These are phyloP conservation scores for Biston stratarius DNA, from an alignment of 2,888 invertebrate genomes.

Conservation along the genomic window DNA sequence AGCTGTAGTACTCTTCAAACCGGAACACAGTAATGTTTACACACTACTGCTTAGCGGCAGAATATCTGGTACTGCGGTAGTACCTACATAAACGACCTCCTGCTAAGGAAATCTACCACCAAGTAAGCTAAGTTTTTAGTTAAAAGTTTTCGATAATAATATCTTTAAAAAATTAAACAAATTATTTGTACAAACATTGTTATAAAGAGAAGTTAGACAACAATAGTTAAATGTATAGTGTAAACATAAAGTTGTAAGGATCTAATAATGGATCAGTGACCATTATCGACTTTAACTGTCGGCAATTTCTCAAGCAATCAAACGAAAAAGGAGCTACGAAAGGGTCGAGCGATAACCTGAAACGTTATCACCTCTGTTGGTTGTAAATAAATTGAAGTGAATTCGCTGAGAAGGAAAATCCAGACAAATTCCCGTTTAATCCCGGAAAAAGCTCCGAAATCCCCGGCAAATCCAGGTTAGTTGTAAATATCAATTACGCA, in stretches of 20 bases:
- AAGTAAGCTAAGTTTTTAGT: too few species aligned
- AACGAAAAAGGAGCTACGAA: slow-evolving; percentile 32
- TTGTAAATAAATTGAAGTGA: slow-evolving; percentile 80
- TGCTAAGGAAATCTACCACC: too few species aligned
- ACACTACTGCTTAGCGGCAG: too few species aligned
- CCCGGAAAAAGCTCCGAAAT: slow-evolving; percentile 68
- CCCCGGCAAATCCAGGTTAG: slow-evolving; percentile 78
- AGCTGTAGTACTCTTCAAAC: too few species aligned
- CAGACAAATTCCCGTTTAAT: slow-evolving; percentile 81
- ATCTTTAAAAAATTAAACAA: too few species aligned
- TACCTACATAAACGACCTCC: too few species aligned
- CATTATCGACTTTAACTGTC: slow-evolving; percentile 24
- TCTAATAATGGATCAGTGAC: slow-evolving; percentile 16
- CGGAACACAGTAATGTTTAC: too few species aligned
- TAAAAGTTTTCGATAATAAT: too few species aligned
- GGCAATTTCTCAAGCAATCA: slow-evolving; percentile 39
- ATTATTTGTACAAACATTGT: not conserved
- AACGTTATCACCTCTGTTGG: slow-evolving; percentile 63
- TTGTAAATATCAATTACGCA: slow-evolving; percentile 86
- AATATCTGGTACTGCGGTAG: too few species aligned
- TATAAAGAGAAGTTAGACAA: not conserved
- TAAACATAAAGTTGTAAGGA: slow-evolving; percentile 2
- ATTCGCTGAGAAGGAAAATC: slow-evolving; percentile 74
- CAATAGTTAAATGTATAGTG: not conserved
- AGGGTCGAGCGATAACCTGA: slow-evolving; percentile 56